Evolutionary conservation across 2,888 invertebrate genomes (phyloP).

Genomic region (Erebia ligea): DNA sequence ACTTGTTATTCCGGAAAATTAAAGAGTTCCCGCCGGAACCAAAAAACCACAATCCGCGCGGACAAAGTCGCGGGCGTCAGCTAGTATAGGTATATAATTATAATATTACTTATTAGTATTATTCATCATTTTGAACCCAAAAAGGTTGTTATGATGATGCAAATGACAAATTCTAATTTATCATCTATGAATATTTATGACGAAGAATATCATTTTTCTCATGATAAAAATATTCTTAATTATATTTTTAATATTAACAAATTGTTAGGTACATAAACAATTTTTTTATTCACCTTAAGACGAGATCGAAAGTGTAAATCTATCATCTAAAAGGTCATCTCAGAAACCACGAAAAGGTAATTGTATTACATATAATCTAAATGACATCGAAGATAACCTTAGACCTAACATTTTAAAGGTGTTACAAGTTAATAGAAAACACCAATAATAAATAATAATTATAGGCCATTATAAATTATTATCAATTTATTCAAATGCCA

Average conservation of each 20-base stretch:
- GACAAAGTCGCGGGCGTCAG: no score
- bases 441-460: constrained; percentile 16
- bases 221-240: neutral
- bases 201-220: no score
- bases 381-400: constrained; percentile 3
- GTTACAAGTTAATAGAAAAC: constrained; percentile 19
- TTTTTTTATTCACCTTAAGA: neutral
- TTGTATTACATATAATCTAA: neutral
- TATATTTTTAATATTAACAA: neutral
- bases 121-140: no score
- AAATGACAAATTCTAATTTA: no score
- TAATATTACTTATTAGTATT: no score
- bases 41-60: no score
- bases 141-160: no score
- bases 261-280: neutral
- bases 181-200: no score
- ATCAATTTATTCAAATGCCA: constrained; percentile 21
- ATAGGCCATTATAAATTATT: constrained; percentile 13
- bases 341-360: neutral
- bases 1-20: no score
- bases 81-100: no score
- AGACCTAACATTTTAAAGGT: constrained; percentile 5
- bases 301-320: neutral
- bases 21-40: no score
- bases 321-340: neutral